Conservation (phyloP, 2,113 vertebrate species). For the Chloroceryle aenea region DNA sequence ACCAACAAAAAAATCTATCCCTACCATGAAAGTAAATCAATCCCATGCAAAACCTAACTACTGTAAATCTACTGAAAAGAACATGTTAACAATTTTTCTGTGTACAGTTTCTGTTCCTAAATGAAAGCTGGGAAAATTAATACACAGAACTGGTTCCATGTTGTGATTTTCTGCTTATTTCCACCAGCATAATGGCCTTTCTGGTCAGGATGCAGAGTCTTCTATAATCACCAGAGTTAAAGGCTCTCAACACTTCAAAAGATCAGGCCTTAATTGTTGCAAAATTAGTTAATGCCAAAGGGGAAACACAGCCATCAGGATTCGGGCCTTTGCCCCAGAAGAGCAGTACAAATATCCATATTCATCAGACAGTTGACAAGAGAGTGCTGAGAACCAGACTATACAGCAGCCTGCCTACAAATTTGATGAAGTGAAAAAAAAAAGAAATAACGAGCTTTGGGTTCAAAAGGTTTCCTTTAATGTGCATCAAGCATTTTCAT, state of each 20-base stretch:
- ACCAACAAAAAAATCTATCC: not conserved
- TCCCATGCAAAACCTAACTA: not conserved
- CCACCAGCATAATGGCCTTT: conserved; percentile 1
- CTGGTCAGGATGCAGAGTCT: conserved; percentile 14
- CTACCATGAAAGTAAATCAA: not conserved
- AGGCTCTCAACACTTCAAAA: conserved; percentile 3
- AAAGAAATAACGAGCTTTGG: conserved; percentile 49
- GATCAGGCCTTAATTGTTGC: conserved; percentile 36
- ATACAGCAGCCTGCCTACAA: conserved; percentile 20
- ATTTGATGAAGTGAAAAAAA: conserved; percentile 57
- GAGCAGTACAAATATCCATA: conserved; percentile 58
- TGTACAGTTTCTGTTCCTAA: not conserved
- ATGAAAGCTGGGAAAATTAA: not conserved
- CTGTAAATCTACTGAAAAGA: not conserved
- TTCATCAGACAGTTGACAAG: conserved; percentile 58
- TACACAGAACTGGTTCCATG: not conserved
- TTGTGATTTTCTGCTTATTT: conserved; percentile 16
- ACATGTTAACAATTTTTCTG: not conserved
- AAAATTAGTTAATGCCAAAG: conserved; percentile 46
- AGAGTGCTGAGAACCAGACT: conserved; percentile 18
- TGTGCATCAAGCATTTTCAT: conserved; percentile 60
- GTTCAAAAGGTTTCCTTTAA: conserved; percentile 73
- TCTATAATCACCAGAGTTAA: conserved; percentile 34
- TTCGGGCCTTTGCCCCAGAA: conserved; percentile 40
- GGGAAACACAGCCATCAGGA: conserved; percentile 35